A percentile compares a stretch with the other conserved stretches of the same genome.
Evolutionary conservation across 2,797 vertebrate genomes (phyloP).

Genomic region (Merluccius polli): DNA sequence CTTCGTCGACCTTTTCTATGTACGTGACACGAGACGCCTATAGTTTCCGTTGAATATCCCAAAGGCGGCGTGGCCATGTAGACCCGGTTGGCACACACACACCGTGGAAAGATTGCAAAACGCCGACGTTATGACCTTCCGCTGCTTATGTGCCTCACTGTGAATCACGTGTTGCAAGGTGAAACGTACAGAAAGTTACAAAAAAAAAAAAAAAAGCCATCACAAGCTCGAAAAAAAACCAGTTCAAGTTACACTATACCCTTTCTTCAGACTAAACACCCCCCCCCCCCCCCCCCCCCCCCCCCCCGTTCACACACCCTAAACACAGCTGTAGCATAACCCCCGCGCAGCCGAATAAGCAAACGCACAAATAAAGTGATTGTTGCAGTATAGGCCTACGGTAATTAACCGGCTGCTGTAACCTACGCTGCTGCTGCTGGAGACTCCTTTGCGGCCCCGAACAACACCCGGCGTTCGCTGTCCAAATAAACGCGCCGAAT

Average conservation of each 20-base stretch:
- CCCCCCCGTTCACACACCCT: no score
- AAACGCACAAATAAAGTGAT: constrained; percentile 27
- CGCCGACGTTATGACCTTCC: no score
- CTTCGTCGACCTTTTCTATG: no score
- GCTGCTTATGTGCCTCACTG: no score
- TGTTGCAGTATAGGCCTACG: constrained; percentile 44
- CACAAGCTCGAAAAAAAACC: constrained; percentile 11
- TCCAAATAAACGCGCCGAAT: constrained; percentile 53
- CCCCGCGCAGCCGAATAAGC: background rate
- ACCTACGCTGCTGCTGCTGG: constrained; percentile 40
- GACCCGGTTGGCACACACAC: no score
- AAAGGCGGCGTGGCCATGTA: no score
- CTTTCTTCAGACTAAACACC: constrained; percentile 59
- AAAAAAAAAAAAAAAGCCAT: background rate
- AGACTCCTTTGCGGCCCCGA: constrained; percentile 28
- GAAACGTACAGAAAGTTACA: background rate
- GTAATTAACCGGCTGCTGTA: constrained; percentile 49
- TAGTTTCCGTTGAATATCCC: no score
- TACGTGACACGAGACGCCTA: no score
- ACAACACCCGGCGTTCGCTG: constrained; percentile 32
- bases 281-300: constrained; percentile 36
- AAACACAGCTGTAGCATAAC: constrained; percentile 12
- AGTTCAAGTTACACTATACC: constrained; percentile 13
- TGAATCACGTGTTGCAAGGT: no score
- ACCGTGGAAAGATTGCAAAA: no score